These are phyloP conservation scores for Lineus longissimus DNA, from an alignment of 1,140 invertebrate genomes.

Conservation along the genomic window DNA sequence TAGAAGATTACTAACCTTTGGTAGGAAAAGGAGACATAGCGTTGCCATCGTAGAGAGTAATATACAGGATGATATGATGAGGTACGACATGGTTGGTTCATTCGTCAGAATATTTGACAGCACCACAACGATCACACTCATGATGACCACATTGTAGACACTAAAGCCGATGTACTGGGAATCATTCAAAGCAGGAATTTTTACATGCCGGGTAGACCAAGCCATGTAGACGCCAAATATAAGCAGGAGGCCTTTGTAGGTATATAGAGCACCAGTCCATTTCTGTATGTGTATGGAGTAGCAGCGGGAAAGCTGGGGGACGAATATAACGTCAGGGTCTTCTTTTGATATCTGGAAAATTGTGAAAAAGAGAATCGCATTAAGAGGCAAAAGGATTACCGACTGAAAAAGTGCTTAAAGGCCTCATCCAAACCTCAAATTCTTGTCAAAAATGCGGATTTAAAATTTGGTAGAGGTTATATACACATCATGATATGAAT, in stretches of 20 bases:
- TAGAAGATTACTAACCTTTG: conserved; percentile 60
- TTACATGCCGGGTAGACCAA: conserved; percentile 48
- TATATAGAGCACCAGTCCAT: conserved; percentile 82
- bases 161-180: conserved; percentile 60
- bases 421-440: too few relatives aligned
- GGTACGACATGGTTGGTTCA: conserved; percentile 76
- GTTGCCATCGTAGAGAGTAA: conserved; percentile 81
- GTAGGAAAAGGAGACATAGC: conserved; percentile 79
- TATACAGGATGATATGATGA: conserved; percentile 77
- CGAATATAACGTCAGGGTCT: conserved; percentile 81
- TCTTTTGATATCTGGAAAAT: neutral
- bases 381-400: too few relatives aligned
- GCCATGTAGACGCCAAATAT: conserved; percentile 66
- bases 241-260: conserved; percentile 81
- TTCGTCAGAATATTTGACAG: conserved; percentile 81
- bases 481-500: too few relatives aligned
- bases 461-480: too few relatives aligned
- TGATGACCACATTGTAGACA: conserved; percentile 87
- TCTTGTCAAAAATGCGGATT: too few relatives aligned
- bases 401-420: too few relatives aligned
- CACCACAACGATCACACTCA: conserved; percentile 77
- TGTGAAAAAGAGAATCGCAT: neutral
- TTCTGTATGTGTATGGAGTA: conserved; percentile 77
- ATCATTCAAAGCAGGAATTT: conserved; percentile 50
- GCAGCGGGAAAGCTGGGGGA: conserved; percentile 85